Conservation (phyloP, 2,113 vertebrate species). For the Gadus chalcogrammus region DNA sequence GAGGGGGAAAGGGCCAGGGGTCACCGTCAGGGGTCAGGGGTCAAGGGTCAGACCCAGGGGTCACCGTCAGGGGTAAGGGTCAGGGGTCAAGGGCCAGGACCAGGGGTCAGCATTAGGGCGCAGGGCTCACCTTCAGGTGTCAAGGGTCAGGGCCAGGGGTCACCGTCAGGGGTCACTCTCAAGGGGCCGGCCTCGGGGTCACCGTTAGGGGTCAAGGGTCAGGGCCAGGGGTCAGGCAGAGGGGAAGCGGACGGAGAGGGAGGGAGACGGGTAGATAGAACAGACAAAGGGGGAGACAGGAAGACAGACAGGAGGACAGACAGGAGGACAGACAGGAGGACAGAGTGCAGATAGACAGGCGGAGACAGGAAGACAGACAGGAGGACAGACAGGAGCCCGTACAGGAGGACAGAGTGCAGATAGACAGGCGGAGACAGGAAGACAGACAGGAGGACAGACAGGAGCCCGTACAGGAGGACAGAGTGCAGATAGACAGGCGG, state of each 20-base stretch:
- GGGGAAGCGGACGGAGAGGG: background rate
- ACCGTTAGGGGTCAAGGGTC: slow-evolving; percentile 69
- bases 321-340: background rate
- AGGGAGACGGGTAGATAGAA: background rate
- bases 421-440: background rate
- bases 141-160: too few species aligned
- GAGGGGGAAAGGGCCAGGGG: slow-evolving; percentile 23
- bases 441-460: background rate
- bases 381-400: too few species aligned
- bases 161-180: too few species aligned
- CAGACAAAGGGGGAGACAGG: background rate
- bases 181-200: slow-evolving; percentile 49
- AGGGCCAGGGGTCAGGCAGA: too few species aligned
- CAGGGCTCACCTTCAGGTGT: slow-evolving; percentile 20
- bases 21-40: too few species aligned
- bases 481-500: background rate
- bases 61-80: slow-evolving; percentile 69
- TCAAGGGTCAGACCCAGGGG: too few species aligned
- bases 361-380: too few species aligned
- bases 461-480: background rate
- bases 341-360: background rate
- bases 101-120: too few species aligned
- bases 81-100: slow-evolving; percentile 22
- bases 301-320: too few species aligned
- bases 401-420: background rate